phyloP scores from a whole-genome alignment of 2,888 invertebrate species.

The Elmis aenea region DNA sequence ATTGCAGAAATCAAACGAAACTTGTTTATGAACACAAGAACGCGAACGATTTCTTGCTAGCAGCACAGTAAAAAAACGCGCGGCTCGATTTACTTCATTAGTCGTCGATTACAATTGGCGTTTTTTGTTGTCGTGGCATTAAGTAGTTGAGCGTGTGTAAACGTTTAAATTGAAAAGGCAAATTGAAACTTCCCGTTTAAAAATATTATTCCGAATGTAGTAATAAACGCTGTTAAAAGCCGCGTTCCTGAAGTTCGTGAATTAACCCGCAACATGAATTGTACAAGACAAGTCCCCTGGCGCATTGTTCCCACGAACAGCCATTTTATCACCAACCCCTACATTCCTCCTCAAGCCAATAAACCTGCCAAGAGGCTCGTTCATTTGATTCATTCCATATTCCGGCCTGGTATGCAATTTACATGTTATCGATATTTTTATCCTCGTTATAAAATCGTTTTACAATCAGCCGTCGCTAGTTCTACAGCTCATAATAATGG shows the following conservation, averaged over 20 bases:
- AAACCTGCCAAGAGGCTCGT: constrained; percentile 44
- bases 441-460: constrained; percentile 46
- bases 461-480: constrained; percentile 40
- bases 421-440: constrained; percentile 49
- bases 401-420: constrained; percentile 45
- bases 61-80: no score
- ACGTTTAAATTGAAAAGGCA: no score
- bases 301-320: constrained; percentile 45
- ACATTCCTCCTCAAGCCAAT: constrained; percentile 41
- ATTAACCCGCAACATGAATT: constrained; percentile 38
- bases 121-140: no score
- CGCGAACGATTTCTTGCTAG: no score
- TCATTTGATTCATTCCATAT: constrained; percentile 48
- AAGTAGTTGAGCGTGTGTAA: no score
- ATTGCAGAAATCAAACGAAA: no score
- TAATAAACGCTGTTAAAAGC: constrained; percentile 23
- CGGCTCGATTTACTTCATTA: no score
- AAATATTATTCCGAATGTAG: constrained; percentile 15
- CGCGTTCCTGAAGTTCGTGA: constrained; percentile 19
- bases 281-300: constrained; percentile 41
- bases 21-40: no score
- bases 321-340: constrained; percentile 45
- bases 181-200: constrained; percentile 11
- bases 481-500: constrained; percentile 33
- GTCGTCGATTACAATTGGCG: no score